These are phyloP conservation scores for Thaumatotibia leucotreta DNA, from an alignment of 1,140 invertebrate genomes.

Conservation along the genomic window DNA sequence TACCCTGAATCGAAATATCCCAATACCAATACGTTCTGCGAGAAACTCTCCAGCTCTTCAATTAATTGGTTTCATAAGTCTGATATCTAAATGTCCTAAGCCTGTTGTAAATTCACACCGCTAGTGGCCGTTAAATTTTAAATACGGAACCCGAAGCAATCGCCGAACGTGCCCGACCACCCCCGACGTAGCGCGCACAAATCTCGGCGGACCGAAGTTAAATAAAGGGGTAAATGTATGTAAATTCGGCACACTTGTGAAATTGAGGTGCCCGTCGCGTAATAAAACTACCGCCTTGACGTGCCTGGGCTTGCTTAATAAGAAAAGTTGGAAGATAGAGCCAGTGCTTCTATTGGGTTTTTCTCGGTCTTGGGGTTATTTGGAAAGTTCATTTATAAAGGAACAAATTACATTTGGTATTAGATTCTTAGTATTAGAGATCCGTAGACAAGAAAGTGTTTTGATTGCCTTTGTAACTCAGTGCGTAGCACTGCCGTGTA, in stretches of 20 bases:
- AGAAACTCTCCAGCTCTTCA: too few species aligned
- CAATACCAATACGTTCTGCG: too few species aligned
- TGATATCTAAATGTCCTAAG: not conserved
- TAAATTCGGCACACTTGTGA: not conserved
- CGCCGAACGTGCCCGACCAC: not conserved
- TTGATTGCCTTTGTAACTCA: too few species aligned
- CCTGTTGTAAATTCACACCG: too few species aligned
- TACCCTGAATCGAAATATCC: too few species aligned
- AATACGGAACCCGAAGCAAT: not conserved
- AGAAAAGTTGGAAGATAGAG: not conserved
- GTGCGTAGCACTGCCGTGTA: too few species aligned
- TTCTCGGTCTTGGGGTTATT: not conserved
- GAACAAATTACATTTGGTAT: not conserved
- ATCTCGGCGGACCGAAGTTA: slow-evolving; percentile 10
- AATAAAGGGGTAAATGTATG: slow-evolving; percentile 13
- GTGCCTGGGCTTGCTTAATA: not conserved
- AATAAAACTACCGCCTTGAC: slow-evolving; percentile 1
- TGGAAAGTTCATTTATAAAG: not conserved
- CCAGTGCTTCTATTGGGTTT: not conserved
- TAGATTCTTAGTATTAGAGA: not conserved
- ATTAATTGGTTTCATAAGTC: too few species aligned
- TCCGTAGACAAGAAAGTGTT: too few species aligned
- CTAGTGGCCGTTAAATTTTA: not conserved
- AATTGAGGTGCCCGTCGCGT: slow-evolving; percentile 1
- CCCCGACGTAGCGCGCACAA: not conserved